These are phyloP conservation scores for Calyptomena viridis DNA, from an alignment of 2,113 vertebrate genomes.

Conservation along the genomic window DNA sequence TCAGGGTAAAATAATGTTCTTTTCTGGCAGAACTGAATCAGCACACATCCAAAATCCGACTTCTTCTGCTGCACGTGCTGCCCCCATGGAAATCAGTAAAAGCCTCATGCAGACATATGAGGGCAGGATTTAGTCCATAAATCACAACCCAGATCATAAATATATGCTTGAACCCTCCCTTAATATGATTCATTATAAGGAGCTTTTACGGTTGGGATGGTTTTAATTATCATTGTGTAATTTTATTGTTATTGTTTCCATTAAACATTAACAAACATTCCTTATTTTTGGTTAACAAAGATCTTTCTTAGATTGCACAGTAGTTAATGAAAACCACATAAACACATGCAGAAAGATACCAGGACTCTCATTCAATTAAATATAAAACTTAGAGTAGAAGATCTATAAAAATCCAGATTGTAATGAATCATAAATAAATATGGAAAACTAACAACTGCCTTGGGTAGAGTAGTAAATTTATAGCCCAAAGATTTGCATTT, in stretches of 20 bases:
- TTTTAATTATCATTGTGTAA: constrained; percentile 73
- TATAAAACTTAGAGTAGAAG: constrained; percentile 45
- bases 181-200: constrained; percentile 69
- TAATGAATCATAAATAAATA: constrained; percentile 72
- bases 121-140: constrained; percentile 44
- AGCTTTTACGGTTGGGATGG: constrained; percentile 64
- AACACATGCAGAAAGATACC: constrained; percentile 60
- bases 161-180: constrained; percentile 50
- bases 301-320: constrained; percentile 64
- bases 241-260: constrained; percentile 71
- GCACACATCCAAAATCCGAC: constrained; percentile 37
- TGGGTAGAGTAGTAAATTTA: constrained; percentile 51
- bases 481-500: constrained; percentile 54
- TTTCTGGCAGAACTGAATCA: constrained; percentile 31
- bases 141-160: constrained; percentile 60
- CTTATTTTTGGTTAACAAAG: constrained; percentile 71
- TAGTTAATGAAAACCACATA: constrained; percentile 75
- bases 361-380: constrained; percentile 67
- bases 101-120: neutral
- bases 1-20: constrained; percentile 21
- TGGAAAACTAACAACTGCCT: constrained; percentile 47
- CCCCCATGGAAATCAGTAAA: constrained; percentile 45
- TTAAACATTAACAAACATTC: constrained; percentile 73
- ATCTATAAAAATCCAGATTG: constrained; percentile 65
- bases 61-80: constrained; percentile 21